Conservation (phyloP, 2,797 vertebrate genomes). For the Pseudochaenichthys georgianus region DNA sequence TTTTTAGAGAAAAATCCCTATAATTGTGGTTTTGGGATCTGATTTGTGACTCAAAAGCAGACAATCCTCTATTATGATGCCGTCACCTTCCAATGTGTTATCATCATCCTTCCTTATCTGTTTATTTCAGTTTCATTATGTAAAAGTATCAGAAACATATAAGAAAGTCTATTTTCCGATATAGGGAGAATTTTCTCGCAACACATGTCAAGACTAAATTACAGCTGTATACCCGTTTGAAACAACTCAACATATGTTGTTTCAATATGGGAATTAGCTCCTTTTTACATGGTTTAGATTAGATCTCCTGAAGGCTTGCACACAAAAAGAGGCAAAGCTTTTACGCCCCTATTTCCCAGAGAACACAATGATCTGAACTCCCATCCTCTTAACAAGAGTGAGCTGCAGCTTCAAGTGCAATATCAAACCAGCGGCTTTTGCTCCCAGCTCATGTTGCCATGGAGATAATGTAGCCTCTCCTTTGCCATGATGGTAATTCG, state of each 20-base stretch:
- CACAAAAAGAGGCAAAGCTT: conserved; percentile 34
- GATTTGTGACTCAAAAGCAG: background rate
- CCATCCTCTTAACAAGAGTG: conserved; percentile 62
- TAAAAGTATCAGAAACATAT: background rate
- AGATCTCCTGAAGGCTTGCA: conserved; percentile 46
- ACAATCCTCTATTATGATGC: background rate
- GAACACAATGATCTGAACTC: conserved; percentile 67
- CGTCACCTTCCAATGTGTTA: background rate
- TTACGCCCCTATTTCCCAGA: conserved; percentile 44
- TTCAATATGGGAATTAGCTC: conserved; percentile 14
- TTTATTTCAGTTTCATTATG: conserved; percentile 6
- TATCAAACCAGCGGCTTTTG: conserved; percentile 59
- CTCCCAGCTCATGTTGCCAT: conserved; percentile 78
- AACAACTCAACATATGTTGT: conserved; percentile 6
- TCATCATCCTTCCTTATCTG: background rate
- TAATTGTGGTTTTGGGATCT: background rate
- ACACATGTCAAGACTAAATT: conserved; percentile 8
- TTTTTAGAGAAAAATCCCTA: background rate
- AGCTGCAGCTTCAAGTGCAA: conserved; percentile 64
- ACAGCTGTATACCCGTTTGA: background rate
- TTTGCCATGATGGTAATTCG: conserved; percentile 65
- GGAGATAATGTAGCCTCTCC: conserved; percentile 71
- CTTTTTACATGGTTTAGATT: conserved; percentile 48
- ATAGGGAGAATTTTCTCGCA: conserved; percentile 1
- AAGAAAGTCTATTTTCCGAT: background rate